A percentile compares a stretch with the other conserved stretches of the same genome.
Evolutionary conservation across 2,888 invertebrate genomes (phyloP).

Genomic region (Lycophotia porphyrea): DNA sequence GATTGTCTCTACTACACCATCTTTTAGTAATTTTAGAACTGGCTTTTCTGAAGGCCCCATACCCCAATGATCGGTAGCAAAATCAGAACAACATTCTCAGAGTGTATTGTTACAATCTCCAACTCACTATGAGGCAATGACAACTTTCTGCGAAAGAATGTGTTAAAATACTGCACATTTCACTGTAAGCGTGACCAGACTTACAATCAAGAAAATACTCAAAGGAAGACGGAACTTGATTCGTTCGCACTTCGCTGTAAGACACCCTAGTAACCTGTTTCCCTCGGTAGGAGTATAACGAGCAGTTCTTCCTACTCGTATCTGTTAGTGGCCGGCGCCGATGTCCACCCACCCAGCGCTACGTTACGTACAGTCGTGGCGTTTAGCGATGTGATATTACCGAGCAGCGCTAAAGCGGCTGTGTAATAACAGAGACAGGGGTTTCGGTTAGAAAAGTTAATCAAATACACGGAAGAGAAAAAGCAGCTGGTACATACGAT

Average conservation of each 20-base stretch:
- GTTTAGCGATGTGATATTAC: conserved; percentile 24
- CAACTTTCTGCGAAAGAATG: conserved; percentile 14
- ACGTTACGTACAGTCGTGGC: conserved; percentile 27
- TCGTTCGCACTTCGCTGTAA: conserved; percentile 3
- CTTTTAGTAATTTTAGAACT: not conserved
- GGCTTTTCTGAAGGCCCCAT: not conserved
- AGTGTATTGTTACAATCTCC: not conserved
- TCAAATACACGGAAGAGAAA: not conserved
- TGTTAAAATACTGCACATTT: not conserved
- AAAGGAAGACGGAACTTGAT: conserved; percentile 8
- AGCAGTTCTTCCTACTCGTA: conserved; percentile 20
- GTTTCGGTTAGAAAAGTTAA: not conserved
- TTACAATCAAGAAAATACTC: not conserved
- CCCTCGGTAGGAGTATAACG: conserved; percentile 6
- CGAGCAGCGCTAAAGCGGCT: not conserved
- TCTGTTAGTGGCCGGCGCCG: conserved; percentile 25
- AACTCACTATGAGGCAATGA: not conserved
- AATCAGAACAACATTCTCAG: no score
- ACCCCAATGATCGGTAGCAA: not conserved
- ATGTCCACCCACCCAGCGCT: conserved; percentile 20
- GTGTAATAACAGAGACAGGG: not conserved
- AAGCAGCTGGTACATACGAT: not conserved
- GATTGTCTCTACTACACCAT: not conserved
- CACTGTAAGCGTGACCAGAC: conserved; percentile 1
- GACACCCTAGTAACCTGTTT: conserved; percentile 28